Conservation (phyloP, 2,113 vertebrate genomes). For the Xiphorhynchus elegans region DNA sequence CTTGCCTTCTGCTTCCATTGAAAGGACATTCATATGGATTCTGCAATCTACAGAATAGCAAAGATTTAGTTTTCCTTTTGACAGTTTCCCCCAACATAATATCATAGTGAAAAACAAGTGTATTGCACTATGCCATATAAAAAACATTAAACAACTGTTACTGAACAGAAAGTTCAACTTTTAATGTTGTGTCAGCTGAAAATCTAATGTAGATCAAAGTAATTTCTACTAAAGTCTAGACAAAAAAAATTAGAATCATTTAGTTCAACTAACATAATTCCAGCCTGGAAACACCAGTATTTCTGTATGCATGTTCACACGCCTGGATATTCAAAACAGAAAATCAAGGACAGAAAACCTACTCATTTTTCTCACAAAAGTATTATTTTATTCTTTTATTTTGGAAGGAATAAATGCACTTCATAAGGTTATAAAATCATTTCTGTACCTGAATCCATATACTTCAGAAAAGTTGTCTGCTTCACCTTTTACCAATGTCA, state of each 20-base stretch:
- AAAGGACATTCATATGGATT: conserved; percentile 95
- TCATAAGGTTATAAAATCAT: not conserved
- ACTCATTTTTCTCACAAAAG: not conserved
- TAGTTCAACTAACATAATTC: not conserved
- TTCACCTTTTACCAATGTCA: conserved; percentile 88
- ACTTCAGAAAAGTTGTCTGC: conserved; percentile 96
- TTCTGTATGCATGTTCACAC: not conserved
- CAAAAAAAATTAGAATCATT: not conserved
- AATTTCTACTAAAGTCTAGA: not conserved
- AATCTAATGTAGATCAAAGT: not conserved
- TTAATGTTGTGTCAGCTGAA: not conserved
- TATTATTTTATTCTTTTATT: not conserved
- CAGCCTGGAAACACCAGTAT: not conserved
- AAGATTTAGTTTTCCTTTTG: not conserved
- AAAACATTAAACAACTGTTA: not conserved
- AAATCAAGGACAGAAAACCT: not conserved
- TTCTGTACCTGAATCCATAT: conserved; percentile 86
- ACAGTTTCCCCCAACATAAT: not conserved
- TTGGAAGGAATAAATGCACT: not conserved
- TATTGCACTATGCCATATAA: not conserved
- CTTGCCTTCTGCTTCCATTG: conserved; percentile 89
- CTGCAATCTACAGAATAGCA: conserved; percentile 77
- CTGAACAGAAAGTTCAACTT: not conserved
- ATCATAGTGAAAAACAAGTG: not conserved
- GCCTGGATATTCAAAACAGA: not conserved